Evolutionary conservation across 2,888 invertebrate genomes (phyloP), one percentile per base, ranked within the genome.

Genomic region (Nasonia oneida): DNA sequence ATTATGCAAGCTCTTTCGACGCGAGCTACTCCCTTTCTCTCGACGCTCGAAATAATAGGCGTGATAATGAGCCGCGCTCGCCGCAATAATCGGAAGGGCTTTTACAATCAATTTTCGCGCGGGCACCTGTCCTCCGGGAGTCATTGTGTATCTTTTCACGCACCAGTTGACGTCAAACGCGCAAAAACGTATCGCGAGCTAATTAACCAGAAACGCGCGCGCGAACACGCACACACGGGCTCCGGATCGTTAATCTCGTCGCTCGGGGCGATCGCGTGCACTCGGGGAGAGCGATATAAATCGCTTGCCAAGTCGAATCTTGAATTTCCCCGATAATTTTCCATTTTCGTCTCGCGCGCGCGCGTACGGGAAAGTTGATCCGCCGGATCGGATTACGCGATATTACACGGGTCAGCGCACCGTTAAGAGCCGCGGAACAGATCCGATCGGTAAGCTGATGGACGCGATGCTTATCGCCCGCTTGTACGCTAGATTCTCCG

Each of bases 261-360:
- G 42, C 42, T 42, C 42, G 42, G 42, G 8, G 42, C 8, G 42
- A 42, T 42, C 42, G 42, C 42, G 42, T 42, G 42, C 42, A 42
- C 42, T 6, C 42, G 42, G 6, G 47, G 10, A 12, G 47, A 47
- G 47, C 12, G 47, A n/a, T 57, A n/a, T 57, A 57, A 57, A 15
- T 57, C 47, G 47, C 47, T 10, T 12, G 47, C 10, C 12, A 12
- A 42, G 8, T 15, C 50, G 15, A 39, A 74, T 74, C 64, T 74
- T 42, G 74, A 74, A 47, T 75, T 75, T 47, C 47, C 47, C 74
- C 75, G 33, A 75, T 75, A 75, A 75, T 75, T 75, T 75, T 75
- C 53, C 75, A 75, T 75, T 53, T 53, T 53, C 75, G 33, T 75
- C 15, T 18, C 18, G 73, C 3, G 1, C 23, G 2, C 18, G 5